A percentile compares a stretch with the other conserved stretches of the same genome.
phyloP scores from a whole-genome alignment of 1,140 invertebrate species.

The Aphaenogaster floridana region DNA sequence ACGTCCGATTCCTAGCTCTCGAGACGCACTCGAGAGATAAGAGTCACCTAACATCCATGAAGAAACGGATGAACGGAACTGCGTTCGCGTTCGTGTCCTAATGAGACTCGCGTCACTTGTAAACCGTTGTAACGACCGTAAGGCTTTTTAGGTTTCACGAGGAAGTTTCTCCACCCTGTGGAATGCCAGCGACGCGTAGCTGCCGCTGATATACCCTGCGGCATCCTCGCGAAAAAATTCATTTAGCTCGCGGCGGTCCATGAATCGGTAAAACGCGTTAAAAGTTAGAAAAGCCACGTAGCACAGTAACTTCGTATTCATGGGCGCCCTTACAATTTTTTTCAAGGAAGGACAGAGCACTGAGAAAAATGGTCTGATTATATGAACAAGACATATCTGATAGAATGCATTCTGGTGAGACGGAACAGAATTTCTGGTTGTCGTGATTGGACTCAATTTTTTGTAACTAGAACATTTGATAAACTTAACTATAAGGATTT shows the following conservation, averaged over 20 bases:
- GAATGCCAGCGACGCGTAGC: neutral
- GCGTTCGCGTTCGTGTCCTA: neutral
- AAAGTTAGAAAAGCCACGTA: neutral
- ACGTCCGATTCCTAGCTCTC: slow-evolving; percentile 30
- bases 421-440: too few relatives aligned
- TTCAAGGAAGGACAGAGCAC: too few relatives aligned
- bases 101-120: slow-evolving; percentile 44
- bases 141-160: neutral
- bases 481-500: too few relatives aligned
- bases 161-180: neutral
- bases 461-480: too few relatives aligned
- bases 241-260: neutral
- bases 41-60: slow-evolving; percentile 21
- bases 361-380: too few relatives aligned
- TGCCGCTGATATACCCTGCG: neutral
- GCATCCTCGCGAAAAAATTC: neutral
- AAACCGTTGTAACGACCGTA: slow-evolving; percentile 48
- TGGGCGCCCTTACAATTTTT: too few relatives aligned
- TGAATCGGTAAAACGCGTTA: neutral
- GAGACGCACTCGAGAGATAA: slow-evolving; percentile 30
- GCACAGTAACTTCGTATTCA: neutral
- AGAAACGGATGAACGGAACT: slow-evolving; percentile 43
- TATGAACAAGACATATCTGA: too few relatives aligned
- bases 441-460: too few relatives aligned
- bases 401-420: too few relatives aligned